Evolutionary conservation across 2,797 vertebrate species (phyloP).

Genomic region (Galaxias olidus): DNA sequence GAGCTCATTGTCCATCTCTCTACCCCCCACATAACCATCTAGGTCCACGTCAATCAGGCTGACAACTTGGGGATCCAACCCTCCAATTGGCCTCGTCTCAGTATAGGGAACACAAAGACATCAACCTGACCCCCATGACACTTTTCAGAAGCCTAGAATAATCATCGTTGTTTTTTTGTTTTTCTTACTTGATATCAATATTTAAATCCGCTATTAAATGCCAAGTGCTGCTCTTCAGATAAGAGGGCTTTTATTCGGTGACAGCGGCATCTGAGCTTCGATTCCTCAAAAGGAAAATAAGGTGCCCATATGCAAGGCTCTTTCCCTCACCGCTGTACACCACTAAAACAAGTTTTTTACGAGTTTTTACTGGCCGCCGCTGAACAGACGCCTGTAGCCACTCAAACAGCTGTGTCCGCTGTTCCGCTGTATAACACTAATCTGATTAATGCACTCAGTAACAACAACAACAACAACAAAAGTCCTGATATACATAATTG

Average conservation of each 20-base stretch:
- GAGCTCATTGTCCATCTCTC: not conserved
- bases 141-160: too few relatives aligned
- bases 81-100: not conserved
- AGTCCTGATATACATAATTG: slow-evolving; percentile 67
- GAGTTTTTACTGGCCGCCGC: slow-evolving; percentile 51
- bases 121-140: not conserved
- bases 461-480: slow-evolving; percentile 48
- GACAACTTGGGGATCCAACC: not conserved
- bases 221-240: slow-evolving; percentile 36
- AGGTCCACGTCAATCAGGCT: slow-evolving; percentile 1
- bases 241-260: slow-evolving; percentile 43
- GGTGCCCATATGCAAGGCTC: slow-evolving; percentile 17
- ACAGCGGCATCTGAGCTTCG: slow-evolving; percentile 24
- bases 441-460: slow-evolving; percentile 70
- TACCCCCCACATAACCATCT: slow-evolving; percentile 1
- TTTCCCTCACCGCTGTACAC: slow-evolving; percentile 6
- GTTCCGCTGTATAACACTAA: slow-evolving; percentile 64
- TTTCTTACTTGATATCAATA: not conserved
- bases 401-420: slow-evolving; percentile 71
- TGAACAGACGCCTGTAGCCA: slow-evolving; percentile 62
- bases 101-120: not conserved
- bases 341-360: slow-evolving; percentile 53
- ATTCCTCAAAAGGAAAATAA: slow-evolving; percentile 23
- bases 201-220: not conserved
- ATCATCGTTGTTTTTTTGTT: too few relatives aligned